phyloP scores from a whole-genome alignment of 2,797 vertebrate species.

The Macroramphosus scolopax region DNA sequence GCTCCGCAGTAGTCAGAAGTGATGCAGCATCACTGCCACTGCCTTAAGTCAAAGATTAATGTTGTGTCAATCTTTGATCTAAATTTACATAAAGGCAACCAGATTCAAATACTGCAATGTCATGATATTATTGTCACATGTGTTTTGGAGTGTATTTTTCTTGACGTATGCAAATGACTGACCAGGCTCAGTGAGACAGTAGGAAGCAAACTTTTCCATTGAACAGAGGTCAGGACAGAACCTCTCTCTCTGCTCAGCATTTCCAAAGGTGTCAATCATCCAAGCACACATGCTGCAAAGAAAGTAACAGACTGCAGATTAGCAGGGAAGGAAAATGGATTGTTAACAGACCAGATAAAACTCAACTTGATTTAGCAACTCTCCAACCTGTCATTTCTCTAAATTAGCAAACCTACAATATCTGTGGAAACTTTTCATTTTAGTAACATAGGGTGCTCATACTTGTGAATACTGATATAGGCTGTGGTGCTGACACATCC shows the following conservation, averaged over 20 bases:
- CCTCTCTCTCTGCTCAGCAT: slow-evolving; percentile 81
- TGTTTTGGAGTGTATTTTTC: background rate
- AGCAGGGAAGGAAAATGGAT: background rate
- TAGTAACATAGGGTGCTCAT: slow-evolving; percentile 39
- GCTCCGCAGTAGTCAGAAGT: slow-evolving; percentile 86
- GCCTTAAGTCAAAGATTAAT: slow-evolving; percentile 66
- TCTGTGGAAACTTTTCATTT: too few species aligned
- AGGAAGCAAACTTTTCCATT: slow-evolving; percentile 95
- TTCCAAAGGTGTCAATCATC: slow-evolving; percentile 96
- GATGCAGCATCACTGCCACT: slow-evolving; percentile 97
- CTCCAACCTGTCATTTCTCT: too few species aligned
- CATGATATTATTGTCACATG: too few species aligned
- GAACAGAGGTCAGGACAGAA: slow-evolving; percentile 89
- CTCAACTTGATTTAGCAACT: too few species aligned
- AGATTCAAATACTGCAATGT: background rate
- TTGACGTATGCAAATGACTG: slow-evolving; percentile 28
- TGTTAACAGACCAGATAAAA: too few species aligned
- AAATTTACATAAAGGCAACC: background rate
- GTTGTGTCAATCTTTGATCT: too few species aligned
- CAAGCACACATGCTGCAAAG: slow-evolving; percentile 93
- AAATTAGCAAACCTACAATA: background rate
- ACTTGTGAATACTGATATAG: slow-evolving; percentile 99
- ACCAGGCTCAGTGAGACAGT: slow-evolving; percentile 98
- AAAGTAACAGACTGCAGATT: slow-evolving; percentile 65
- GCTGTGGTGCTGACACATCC: slow-evolving; percentile 96